Conservation (phyloP, 92 coral and sea anemone species). For the Porites cylindrica region DNA sequence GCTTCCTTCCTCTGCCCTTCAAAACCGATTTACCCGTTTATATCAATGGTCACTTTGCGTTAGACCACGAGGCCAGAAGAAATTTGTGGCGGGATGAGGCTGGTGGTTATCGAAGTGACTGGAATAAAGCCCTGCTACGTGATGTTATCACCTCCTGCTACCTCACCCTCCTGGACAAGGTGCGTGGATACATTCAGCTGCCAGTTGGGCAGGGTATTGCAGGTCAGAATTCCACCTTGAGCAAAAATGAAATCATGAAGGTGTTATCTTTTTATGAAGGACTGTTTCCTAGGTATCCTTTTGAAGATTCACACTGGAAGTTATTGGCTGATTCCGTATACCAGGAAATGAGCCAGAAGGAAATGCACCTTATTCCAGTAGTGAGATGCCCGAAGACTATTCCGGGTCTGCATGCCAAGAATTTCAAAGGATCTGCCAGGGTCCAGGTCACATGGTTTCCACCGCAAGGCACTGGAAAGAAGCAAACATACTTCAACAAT, state of each 20-base stretch:
- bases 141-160: slow-evolving; percentile 73
- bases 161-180: slow-evolving; percentile 41
- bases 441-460: slow-evolving; percentile 9
- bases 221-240: slow-evolving; percentile 1
- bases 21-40: slow-evolving; percentile 75
- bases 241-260: neutral
- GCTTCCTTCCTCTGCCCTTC: slow-evolving; percentile 60
- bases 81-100: slow-evolving; percentile 66
- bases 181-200: slow-evolving; percentile 36
- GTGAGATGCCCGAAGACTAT: neutral
- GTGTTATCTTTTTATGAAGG: slow-evolving; percentile 32
- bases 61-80: slow-evolving; percentile 64
- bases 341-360: slow-evolving; percentile 28
- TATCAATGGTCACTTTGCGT: slow-evolving; percentile 81
- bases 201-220: neutral
- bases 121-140: slow-evolving; percentile 58
- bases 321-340: slow-evolving; percentile 63
- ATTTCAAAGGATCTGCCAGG: too few relatives aligned
- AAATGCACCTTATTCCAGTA: slow-evolving; percentile 47
- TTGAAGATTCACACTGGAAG: slow-evolving; percentile 54
- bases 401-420: neutral
- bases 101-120: slow-evolving; percentile 59
- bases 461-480: slow-evolving; percentile 38
- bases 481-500: slow-evolving; percentile 49
- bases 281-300: slow-evolving; percentile 45